Evolutionary conservation across 2,888 invertebrate species (phyloP), one percentile per base, ranked within the genome.

Genomic region (Bruchidius siliquastri): DNA sequence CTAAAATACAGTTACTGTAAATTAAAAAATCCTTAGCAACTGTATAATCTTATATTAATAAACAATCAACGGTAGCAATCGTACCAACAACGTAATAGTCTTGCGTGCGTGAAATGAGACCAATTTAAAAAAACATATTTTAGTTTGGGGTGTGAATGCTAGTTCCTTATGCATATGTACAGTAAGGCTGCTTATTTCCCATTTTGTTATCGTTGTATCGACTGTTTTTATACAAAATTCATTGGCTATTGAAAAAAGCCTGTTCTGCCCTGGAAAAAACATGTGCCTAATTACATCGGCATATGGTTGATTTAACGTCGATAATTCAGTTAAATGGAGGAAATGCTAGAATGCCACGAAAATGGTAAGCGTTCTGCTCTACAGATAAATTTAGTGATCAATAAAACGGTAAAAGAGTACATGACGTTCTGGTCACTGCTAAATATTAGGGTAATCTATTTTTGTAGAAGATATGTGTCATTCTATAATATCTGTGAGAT

Each of bases 81-180:
- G 1, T 49, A 49, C 8, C 6, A 49, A 49, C 49, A 49, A 18
- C 49, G 49, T 49, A 49, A 49, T 49, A 49, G 18, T 3, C 49
- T 80, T 79, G 81, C 81, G 81, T 81, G 81, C 76, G 74, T 78
- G 75, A 81, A 81, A 81, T 81, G 79, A 79, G 76, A 78, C 73
- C 80, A 79, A 81, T 81, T 80, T 80, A 67, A 77, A 75, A 76
- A 77, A 75, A 75, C 76, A 76, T 77, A 76, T 80, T 79, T 79
- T 77, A 77, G 77, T 81, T 77, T 77, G 74, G 80, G 80, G 79
- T 78, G 78, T 77, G 75, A 77, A 77, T 71, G 74, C 49, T 4
- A 13, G 26, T 13, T 49, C 49, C 49, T 49, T 49, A 49, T 49
- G 49, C 13, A 72, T 71, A 22, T 18, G 3, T 71, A 71, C 70